phyloP scores from a whole-genome alignment of 2,113 vertebrate species.

The Oreochromis spilurus region DNA sequence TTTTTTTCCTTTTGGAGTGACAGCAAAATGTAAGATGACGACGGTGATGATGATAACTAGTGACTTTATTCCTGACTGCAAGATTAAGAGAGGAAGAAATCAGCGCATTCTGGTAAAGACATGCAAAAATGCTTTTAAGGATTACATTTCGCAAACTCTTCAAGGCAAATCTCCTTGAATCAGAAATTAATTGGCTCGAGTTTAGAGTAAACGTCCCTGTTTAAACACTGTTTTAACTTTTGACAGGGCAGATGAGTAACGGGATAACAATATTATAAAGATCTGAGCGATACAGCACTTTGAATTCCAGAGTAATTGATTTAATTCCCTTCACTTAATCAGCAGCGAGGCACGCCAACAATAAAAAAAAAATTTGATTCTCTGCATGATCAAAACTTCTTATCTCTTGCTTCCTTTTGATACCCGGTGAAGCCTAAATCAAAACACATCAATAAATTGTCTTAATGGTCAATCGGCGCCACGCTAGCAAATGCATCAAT shows the following conservation, averaged over 20 bases:
- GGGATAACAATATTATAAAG: background rate
- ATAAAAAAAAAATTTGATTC: background rate
- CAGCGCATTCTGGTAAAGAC: background rate
- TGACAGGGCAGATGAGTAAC: background rate
- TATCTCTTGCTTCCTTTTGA: background rate
- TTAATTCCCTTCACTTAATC: background rate
- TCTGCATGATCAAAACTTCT: background rate
- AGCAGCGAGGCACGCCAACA: background rate
- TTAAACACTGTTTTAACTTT: background rate
- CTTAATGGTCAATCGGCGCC: background rate
- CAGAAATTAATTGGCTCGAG: background rate
- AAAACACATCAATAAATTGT: background rate
- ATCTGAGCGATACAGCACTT: background rate
- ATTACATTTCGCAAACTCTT: background rate
- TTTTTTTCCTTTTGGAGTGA: background rate
- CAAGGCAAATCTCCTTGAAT: background rate
- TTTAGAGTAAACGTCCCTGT: background rate
- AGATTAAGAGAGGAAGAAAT: background rate
- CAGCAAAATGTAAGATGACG: background rate
- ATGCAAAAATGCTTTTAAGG: background rate
- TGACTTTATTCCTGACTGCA: background rate
- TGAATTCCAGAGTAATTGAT: background rate
- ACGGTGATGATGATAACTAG: background rate
- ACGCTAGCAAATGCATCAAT: conserved; percentile 2
- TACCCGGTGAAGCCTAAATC: background rate